A percentile compares a stretch with the other conserved stretches of the same genome.
Conservation (phyloP, 2,113 vertebrate species). For the Calypte anna region DNA sequence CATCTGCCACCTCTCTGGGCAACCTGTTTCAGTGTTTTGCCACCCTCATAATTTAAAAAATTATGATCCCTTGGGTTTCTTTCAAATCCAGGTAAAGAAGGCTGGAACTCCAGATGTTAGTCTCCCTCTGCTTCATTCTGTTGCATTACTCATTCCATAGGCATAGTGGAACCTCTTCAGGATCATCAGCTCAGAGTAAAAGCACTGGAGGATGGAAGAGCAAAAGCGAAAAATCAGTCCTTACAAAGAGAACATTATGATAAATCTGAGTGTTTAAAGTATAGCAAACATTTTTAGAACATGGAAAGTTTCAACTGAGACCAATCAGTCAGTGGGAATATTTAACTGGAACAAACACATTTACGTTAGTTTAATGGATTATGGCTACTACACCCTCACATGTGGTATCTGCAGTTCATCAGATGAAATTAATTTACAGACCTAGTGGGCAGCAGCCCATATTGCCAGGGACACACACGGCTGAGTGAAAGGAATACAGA, state of each 20-base stretch:
- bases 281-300: not conserved
- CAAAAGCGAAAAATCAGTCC: not conserved
- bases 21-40: not conserved
- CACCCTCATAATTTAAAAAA: not conserved
- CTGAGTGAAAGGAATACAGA: not conserved
- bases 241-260: not conserved
- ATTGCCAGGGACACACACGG: not conserved
- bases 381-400: not conserved
- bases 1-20: no score
- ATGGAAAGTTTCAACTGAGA: not conserved
- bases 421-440: not conserved
- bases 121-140: not conserved
- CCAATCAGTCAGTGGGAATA: not conserved
- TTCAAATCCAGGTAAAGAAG: not conserved
- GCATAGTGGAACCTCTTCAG: not conserved
- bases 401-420: not conserved
- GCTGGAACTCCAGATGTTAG: not conserved
- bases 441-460: not conserved
- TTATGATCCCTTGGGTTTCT: not conserved
- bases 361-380: not conserved
- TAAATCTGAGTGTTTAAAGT: not conserved
- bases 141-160: not conserved
- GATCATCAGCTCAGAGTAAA: not conserved
- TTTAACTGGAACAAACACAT: not conserved
- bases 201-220: not conserved